Percentiles rank a stretch among this genome's conserved stretches.
These are phyloP conservation scores for Sinocyclocheilus rhinocerous DNA, from an alignment of 2,113 vertebrate genomes.

Conservation along the genomic window DNA sequence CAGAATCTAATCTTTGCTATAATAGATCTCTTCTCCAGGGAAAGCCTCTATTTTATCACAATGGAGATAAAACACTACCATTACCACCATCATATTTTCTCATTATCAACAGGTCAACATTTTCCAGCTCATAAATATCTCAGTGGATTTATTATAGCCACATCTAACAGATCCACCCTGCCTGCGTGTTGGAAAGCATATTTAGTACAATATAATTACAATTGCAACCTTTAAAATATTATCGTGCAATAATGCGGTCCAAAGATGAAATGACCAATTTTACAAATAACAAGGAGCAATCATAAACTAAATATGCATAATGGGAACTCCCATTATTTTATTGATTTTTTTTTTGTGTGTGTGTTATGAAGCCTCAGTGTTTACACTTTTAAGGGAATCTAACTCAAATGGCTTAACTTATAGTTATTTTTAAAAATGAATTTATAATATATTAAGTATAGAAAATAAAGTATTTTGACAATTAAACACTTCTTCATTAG, in stretches of 20 bases:
- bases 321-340: not conserved
- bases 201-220: not conserved
- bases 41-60: not conserved
- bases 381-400: not conserved
- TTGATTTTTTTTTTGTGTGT: too few species aligned
- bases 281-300: not conserved
- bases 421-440: not conserved
- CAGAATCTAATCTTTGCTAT: not conserved
- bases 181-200: not conserved
- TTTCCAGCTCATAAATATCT: constrained; percentile 4
- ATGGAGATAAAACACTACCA: not conserved
- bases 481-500: not conserved
- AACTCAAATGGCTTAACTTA: not conserved
- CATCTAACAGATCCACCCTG: not conserved
- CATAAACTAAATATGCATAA: not conserved
- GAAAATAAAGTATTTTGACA: not conserved
- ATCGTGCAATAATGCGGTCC: not conserved
- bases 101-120: not conserved
- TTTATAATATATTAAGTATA: not conserved
- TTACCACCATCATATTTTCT: constrained; percentile 1
- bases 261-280: not conserved
- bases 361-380: not conserved
- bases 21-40: not conserved
- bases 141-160: not conserved
- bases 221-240: not conserved